Percentiles rank a stretch among this genome's conserved stretches.
Evolutionary conservation across 1,140 invertebrate genomes (phyloP).

Genomic region (Octopus sinensis): DNA sequence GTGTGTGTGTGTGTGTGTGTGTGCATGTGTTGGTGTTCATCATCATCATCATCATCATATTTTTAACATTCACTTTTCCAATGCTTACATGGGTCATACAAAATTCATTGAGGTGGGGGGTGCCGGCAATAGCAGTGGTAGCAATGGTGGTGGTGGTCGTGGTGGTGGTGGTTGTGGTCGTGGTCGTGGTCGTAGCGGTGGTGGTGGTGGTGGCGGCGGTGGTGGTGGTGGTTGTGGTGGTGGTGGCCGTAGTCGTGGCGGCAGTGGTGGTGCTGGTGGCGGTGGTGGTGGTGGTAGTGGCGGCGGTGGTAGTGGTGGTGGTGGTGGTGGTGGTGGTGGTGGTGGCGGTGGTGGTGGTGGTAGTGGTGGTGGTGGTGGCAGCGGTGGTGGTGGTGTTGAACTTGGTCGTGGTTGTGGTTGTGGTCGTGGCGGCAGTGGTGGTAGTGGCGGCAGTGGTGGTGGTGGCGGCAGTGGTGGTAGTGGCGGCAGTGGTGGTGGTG

Average conservation of each 20-base stretch:
- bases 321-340: not conserved
- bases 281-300: not conserved
- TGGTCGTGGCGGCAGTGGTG: no score
- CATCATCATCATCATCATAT: no score
- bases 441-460: not conserved
- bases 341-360: not conserved
- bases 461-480: not conserved
- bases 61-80: no score
- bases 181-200: no score
- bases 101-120: not conserved
- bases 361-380: not conserved
- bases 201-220: no score
- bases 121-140: not conserved
- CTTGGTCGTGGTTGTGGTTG: no score
- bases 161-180: no score
- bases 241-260: no score
- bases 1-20: no score
- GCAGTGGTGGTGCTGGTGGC: constrained; percentile 1
- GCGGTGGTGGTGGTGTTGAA: constrained; percentile 4
- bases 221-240: no score
- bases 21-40: no score
- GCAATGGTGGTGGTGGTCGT: not conserved
- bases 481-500: not conserved
- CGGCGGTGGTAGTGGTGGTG: not conserved
- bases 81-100: no score